A percentile compares a stretch with the other conserved stretches of the same genome.
Conservation (phyloP, 2,888 invertebrate species). For the Ellobium chinense region DNA sequence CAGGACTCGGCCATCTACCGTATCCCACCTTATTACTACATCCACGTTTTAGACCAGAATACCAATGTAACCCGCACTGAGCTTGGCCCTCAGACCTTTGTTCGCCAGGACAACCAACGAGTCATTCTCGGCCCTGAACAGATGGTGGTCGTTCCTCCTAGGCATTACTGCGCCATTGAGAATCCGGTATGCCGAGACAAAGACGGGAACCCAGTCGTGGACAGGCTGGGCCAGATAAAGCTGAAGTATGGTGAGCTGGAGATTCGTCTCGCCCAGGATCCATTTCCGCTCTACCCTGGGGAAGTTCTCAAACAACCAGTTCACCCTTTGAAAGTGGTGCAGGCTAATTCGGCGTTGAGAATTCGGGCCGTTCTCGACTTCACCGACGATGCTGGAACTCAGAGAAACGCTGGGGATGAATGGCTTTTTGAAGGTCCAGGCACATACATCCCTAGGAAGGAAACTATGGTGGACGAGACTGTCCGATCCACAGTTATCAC, state of each 20-base stretch:
- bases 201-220: constrained; percentile 72
- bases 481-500: constrained; percentile 78
- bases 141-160: constrained; percentile 80
- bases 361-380: constrained; percentile 79
- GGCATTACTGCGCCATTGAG: constrained; percentile 80
- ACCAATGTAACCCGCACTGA: constrained; percentile 78
- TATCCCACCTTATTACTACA: constrained; percentile 78
- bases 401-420: constrained; percentile 80
- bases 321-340: constrained; percentile 77
- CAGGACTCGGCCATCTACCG: constrained; percentile 50
- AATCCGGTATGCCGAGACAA: constrained; percentile 79
- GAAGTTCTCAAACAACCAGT: constrained; percentile 75
- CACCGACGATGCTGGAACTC: constrained; percentile 57
- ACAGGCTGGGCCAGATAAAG: constrained; percentile 78
- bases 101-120: constrained; percentile 80
- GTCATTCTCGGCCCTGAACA: constrained; percentile 78
- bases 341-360: constrained; percentile 78
- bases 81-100: constrained; percentile 79
- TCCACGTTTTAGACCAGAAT: constrained; percentile 80
- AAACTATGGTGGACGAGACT: constrained; percentile 79
- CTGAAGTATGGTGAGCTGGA: constrained; percentile 80
- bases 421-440: constrained; percentile 81
- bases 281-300: constrained; percentile 81
- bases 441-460: constrained; percentile 80
- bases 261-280: constrained; percentile 80